phyloP scores from a whole-genome alignment of 2,113 vertebrate species.

The Pitta sordida region DNA sequence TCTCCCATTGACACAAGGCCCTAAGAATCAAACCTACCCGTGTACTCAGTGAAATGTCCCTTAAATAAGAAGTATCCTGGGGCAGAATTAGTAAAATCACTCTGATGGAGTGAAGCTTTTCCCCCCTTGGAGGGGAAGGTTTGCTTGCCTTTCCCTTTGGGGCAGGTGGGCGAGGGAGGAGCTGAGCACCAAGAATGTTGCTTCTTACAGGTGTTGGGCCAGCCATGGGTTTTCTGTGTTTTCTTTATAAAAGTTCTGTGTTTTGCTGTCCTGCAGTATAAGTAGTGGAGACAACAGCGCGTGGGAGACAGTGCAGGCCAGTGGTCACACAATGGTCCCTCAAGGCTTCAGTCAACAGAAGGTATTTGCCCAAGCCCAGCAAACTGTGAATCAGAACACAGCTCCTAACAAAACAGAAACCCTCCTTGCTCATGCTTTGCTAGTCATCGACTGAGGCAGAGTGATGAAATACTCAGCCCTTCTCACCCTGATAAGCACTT shows the following conservation, averaged over 20 bases:
- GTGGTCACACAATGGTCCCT: accelerated
- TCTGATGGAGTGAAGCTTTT: neutral
- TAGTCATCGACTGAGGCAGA: neutral
- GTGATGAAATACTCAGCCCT: neutral
- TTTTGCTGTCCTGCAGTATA: neutral
- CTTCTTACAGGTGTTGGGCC: neutral
- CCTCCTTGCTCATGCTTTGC: neutral
- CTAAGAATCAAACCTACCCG: neutral
- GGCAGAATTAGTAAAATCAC: neutral
- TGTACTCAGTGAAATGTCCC: neutral
- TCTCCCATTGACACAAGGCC: no score
- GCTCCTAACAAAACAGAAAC: neutral
- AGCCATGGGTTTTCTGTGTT: neutral
- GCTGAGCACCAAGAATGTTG: neutral
- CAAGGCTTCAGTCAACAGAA: neutral
- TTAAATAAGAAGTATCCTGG: neutral
- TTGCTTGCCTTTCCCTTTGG: neutral
- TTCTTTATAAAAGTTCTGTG: neutral
- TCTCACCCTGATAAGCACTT: neutral
- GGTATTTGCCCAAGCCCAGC: neutral
- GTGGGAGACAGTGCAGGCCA: neutral
- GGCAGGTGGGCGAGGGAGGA: neutral
- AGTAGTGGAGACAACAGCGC: accelerated
- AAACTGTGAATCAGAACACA: neutral
- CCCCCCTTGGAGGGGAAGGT: neutral